Base-by-base conservation (phyloP, 2,797 vertebrate genomes). In the Gadopsis bispinosus region DNA sequence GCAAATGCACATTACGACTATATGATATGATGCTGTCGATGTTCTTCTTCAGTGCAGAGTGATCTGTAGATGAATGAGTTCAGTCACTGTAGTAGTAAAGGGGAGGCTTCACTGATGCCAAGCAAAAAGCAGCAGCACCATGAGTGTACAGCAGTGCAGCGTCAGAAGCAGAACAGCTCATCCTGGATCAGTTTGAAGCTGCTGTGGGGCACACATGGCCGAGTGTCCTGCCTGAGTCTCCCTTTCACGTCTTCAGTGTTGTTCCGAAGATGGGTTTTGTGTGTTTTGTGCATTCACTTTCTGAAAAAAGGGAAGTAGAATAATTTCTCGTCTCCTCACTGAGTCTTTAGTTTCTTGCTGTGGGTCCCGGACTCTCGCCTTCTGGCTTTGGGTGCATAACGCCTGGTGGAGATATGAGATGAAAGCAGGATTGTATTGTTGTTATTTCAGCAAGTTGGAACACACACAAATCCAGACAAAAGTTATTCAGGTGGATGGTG, bases 361-460 rank as follows among this genome's bases (percentile, higher is more conserved):
- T 97, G 96, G 8, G 94, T 93, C 69, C 96, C 96, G 1, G 94
- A 95, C 56, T 99, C 97, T 48, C 96, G 96, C 84, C 95, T 95
- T 92, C 96, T 96, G 92, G 93, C 94, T 91, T 95, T 97, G 85
- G 95, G 87, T 67, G 95, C 93, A 80, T 96, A 99, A 90, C 95
- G 92, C 95, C 98, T 99, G 89, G 11, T 66, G 35, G 41, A 70
- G 53, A 80, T 1, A 59, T 0, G 9, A 69, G 17, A 75, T 8
- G n/a, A 65, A 29, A 71, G 41, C 20, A 60, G 9, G 9, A 64
- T 39, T 31, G 16, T 62, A 6, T n/a, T 39, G 14, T 19, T 67
- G n/a, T 43, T 69, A 41, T 58, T 73, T 63, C 7, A 31, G 9
- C 39, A 48, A 17, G 22, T 75, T 22, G 20, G 11, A 65, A 33